A percentile compares a stretch with the other conserved stretches of the same genome.
These are phyloP conservation scores for Vanessa cardui DNA, from an alignment of 2,888 invertebrate species.

Conservation along the genomic window DNA sequence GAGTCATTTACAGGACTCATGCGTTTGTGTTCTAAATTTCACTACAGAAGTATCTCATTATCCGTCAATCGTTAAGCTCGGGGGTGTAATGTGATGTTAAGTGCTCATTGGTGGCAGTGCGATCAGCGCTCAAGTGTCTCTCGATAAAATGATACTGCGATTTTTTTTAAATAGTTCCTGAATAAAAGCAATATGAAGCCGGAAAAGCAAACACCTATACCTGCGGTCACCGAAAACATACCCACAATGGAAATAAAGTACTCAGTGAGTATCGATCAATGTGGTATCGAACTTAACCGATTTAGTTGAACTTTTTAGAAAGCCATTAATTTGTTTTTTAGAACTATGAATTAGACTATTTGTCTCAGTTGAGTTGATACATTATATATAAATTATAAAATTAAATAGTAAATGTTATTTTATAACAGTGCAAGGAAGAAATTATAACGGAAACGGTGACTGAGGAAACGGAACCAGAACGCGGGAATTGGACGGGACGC, in stretches of 20 bases:
- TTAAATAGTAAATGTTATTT: not conserved
- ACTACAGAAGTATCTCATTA: slow-evolving; percentile 36
- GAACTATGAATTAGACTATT: no score
- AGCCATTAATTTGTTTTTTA: not conserved
- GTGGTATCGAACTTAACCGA: not conserved
- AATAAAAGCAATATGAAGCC: slow-evolving; percentile 48
- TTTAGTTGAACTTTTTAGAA: not conserved
- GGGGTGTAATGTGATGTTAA: slow-evolving; percentile 61
- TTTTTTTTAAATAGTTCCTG: slow-evolving; percentile 52
- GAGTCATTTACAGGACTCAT: slow-evolving; percentile 16
- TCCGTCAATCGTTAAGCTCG: slow-evolving; percentile 25
- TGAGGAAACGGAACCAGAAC: slow-evolving; percentile 78
- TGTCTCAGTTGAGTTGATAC: no score
- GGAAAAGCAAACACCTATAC: slow-evolving; percentile 57
- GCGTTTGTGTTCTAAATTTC: slow-evolving; percentile 26
- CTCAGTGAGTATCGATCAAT: slow-evolving; percentile 60
- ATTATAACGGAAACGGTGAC: slow-evolving; percentile 48
- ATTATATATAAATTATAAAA: not conserved
- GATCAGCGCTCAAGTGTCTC: slow-evolving; percentile 52
- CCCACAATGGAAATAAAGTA: slow-evolving; percentile 64
- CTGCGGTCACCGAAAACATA: slow-evolving; percentile 60
- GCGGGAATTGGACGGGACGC: slow-evolving; percentile 89
- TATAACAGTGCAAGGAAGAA: slow-evolving; percentile 58
- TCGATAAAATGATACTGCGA: slow-evolving; percentile 52
- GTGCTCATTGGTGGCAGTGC: slow-evolving; percentile 50